A percentile compares a stretch with the other conserved stretches of the same genome.
Evolutionary conservation across 64 coral and sea anemone species (phyloP).

Genomic region (Stichodactyla mertensii): DNA sequence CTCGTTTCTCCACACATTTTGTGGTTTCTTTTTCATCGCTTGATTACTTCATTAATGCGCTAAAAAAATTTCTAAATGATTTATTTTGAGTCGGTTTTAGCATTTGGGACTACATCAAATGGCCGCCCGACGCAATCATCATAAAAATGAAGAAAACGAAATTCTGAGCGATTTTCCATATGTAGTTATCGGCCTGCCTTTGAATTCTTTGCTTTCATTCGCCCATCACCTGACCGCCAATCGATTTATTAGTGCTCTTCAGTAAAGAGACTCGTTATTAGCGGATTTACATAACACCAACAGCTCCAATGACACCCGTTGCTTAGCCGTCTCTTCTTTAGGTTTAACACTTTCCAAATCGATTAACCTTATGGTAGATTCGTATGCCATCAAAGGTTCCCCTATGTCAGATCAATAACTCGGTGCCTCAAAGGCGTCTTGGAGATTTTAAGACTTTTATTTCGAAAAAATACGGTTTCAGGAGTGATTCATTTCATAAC

Average conservation of each 20-base stretch:
- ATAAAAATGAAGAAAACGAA: neutral
- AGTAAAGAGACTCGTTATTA: neutral
- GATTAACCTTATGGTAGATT: conserved; percentile 11
- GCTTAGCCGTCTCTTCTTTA: conserved; percentile 2
- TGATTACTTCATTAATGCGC: neutral
- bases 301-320: neutral
- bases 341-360: conserved; percentile 16
- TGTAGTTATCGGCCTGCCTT: neutral
- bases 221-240: neutral
- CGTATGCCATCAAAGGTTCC: neutral
- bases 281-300: neutral
- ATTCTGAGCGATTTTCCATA: neutral
- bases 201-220: too few relatives aligned
- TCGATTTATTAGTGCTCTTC: neutral
- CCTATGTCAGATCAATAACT: neutral
- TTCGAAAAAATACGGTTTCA: neutral
- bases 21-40: neutral
- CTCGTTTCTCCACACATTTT: neutral
- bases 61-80: neutral
- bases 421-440: neutral
- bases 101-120: neutral
- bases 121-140: neutral
- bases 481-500: neutral
- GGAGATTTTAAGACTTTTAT: neutral
- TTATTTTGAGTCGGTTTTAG: neutral